Conservation (phyloP, 2,888 invertebrate species). For the Strigamia transsilvanica region DNA sequence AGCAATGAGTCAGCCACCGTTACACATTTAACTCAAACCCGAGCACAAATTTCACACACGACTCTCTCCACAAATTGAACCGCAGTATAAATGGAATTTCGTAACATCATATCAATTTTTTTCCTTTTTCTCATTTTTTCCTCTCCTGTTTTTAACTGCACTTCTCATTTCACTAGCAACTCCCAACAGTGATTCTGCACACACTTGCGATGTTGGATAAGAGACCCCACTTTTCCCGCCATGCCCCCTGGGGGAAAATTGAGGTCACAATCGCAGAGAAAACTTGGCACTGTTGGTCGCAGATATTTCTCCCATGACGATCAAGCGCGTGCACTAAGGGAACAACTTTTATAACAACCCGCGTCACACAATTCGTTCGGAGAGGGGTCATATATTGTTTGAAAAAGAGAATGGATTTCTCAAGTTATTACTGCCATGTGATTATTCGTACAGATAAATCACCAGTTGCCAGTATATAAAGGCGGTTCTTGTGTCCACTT, state of each 20-base stretch:
- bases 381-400: conserved; percentile 11
- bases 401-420: conserved; percentile 2
- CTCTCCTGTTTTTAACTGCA: background rate
- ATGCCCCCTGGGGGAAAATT: conserved; percentile 35
- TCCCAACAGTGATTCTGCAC: conserved; percentile 2
- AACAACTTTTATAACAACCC: conserved; percentile 6
- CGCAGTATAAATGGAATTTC: conserved; percentile 1
- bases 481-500: background rate
- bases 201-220: conserved; percentile 5
- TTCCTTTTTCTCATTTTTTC: background rate
- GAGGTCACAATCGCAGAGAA: conserved; percentile 27
- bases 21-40: conserved; percentile 18
- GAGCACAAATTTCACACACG: conserved; percentile 31
- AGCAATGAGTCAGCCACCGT: conserved; percentile 15
- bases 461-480: background rate
- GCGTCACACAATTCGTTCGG: background rate
- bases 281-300: conserved; percentile 31
- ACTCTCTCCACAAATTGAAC: conserved; percentile 11
- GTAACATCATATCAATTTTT: conserved; percentile 27
- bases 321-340: conserved; percentile 3
- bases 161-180: conserved; percentile 27
- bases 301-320: conserved; percentile 31
- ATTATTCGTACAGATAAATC: conserved; percentile 19
- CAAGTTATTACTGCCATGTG: conserved; percentile 5
- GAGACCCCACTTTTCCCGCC: conserved; percentile 27